A percentile compares a stretch with the other conserved stretches of the same genome.
Conservation (phyloP, 2,113 vertebrate genomes). For the Machaerirhynchus nigripectus region DNA sequence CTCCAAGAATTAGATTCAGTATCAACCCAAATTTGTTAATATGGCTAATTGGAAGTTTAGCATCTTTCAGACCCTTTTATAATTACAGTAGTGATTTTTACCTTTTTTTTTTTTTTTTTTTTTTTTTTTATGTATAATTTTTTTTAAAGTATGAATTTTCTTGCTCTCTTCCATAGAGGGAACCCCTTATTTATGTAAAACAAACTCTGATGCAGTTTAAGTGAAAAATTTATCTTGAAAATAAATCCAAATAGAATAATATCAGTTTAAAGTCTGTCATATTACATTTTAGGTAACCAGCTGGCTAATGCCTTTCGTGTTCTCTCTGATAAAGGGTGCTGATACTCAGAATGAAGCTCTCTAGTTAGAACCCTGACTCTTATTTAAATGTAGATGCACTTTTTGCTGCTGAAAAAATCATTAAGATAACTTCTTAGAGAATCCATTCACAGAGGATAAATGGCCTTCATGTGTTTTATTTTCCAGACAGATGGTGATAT, state of each 20-base stretch:
- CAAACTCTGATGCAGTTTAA: neutral
- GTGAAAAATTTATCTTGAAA: neutral
- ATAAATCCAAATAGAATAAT: neutral
- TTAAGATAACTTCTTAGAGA: neutral
- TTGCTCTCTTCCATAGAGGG: neutral
- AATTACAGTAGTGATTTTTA: neutral
- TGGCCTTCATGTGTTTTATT: neutral
- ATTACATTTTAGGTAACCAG: neutral
- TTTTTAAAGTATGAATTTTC: neutral
- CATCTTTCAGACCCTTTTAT: neutral
- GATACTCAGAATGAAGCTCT: neutral
- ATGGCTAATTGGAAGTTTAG: neutral
- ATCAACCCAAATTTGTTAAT: neutral
- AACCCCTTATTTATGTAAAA: neutral
- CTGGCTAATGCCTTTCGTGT: neutral
- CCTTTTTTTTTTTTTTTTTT: neutral
- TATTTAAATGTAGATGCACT: neutral
- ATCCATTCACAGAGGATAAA: neutral
- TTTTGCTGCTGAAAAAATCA: neutral
- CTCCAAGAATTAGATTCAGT: neutral
- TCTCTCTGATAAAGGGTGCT: neutral
- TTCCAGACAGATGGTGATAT: neutral
- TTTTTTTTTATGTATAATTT: neutral
- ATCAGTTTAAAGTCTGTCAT: neutral
- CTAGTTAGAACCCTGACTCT: neutral